A percentile compares a stretch with the other conserved stretches of the same genome.
Conservation (phyloP, 2,113 vertebrate genomes). For the Sphyrna mokarran region DNA sequence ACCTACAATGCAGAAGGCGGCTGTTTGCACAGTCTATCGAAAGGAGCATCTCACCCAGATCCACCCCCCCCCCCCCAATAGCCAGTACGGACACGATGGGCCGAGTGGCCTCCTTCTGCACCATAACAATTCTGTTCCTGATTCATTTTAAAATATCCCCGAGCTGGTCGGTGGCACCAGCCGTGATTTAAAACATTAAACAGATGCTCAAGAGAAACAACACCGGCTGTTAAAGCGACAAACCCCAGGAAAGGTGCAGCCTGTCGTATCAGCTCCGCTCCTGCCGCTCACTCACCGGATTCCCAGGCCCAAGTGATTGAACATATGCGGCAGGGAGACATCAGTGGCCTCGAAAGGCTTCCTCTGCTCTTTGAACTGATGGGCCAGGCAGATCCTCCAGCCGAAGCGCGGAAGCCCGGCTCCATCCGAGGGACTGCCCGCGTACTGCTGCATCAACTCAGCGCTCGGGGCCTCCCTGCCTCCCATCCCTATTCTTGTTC, state of each 20-base stretch:
- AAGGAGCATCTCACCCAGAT: too few relatives aligned
- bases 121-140: too few relatives aligned
- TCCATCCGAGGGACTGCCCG: constrained; percentile 59
- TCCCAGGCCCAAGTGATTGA: constrained; percentile 71
- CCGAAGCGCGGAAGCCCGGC: constrained; percentile 67
- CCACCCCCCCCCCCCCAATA: too few relatives aligned
- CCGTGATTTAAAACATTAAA: background rate
- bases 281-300: constrained; percentile 63
- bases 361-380: constrained; percentile 81
- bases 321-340: constrained; percentile 64
- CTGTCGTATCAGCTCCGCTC: too few relatives aligned
- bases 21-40: too few relatives aligned
- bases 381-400: constrained; percentile 83
- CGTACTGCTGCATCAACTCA: constrained; percentile 70
- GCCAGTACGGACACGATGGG: too few relatives aligned
- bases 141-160: background rate
- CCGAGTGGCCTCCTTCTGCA: too few relatives aligned
- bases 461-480: constrained; percentile 41
- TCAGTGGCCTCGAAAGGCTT: constrained; percentile 77
- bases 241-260: background rate
- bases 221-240: background rate
- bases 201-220: background rate
- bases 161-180: background rate
- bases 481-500: background rate
- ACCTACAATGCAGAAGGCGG: too few relatives aligned